Base-by-base conservation (phyloP, 2,888 invertebrate genomes). In the Andrena trimmerana region DNA sequence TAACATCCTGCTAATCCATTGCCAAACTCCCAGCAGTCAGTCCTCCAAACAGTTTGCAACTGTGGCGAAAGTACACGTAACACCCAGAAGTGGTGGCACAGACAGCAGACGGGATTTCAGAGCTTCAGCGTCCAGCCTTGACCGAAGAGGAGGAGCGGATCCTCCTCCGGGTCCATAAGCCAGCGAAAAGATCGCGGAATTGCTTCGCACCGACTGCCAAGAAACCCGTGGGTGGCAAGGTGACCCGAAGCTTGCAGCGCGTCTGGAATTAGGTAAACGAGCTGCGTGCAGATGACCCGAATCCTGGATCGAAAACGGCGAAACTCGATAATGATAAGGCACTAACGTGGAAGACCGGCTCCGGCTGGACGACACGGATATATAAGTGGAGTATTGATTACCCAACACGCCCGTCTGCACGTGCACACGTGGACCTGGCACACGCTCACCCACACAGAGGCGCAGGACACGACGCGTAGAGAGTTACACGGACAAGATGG, bases 371-470 rank as follows among this genome's bases (percentile, higher is more conserved):
- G 78, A 81, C 83, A 86, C 67, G 79, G 42, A 42, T 59, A 86
- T 88, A 88, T 89, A 86, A 89, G 87, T 88, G 75, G 86, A 90
- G 88, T 91, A 91, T 91, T 90, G 91, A 91, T 91, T 88, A 86
- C 75, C 70, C 68, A 81, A 82, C 76, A 78, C 79, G 70, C 62
- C 36, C 54, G 69, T 68, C 70, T 20, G 50, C 48, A 72, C 60
- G 52, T 73, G 63, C 71, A 72, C 71, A 65, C 57, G 73, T 68
- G 74, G 63, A 57, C 27, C 65, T 24, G 27, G 33, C 68, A 20
- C 66, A 70, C 67, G 54, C 24, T 16, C 59, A 31, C 68, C 10
- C 10, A 57, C 62, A 54, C 82, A 68, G 29, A 66, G 62, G 29
- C 33, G n/a, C n/a, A 27, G 65, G 20, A 48, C 16, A 59, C 42